Conservation (phyloP, 2,113 vertebrate genomes). For the Perca fluviatilis region DNA sequence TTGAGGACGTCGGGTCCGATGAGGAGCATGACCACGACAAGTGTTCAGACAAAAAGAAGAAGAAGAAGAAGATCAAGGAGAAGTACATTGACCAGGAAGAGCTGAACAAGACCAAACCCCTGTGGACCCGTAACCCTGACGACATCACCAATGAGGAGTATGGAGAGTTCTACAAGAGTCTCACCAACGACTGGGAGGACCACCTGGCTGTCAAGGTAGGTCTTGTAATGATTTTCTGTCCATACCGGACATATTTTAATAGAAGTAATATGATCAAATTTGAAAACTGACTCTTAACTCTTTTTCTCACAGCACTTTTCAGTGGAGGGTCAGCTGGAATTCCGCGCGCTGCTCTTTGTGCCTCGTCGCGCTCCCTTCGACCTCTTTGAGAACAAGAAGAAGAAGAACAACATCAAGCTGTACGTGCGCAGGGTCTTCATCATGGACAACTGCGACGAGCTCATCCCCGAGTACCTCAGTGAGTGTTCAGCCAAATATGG, state of each 20-base stretch:
- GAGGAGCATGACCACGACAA: constrained; percentile 84
- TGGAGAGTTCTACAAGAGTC: constrained; percentile 96
- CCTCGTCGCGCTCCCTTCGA: constrained; percentile 94
- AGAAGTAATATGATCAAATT: neutral
- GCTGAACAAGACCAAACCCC: constrained; percentile 88
- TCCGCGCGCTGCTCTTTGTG: constrained; percentile 94
- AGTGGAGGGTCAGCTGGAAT: constrained; percentile 97
- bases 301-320: constrained; percentile 91
- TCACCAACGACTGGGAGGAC: constrained; percentile 91
- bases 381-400: constrained; percentile 96
- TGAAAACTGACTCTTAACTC: neutral
- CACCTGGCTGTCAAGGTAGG: constrained; percentile 87
- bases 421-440: constrained; percentile 98
- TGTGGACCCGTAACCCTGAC: constrained; percentile 97
- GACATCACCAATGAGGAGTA: constrained; percentile 97
- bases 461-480: constrained; percentile 98
- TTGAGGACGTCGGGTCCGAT: constrained; percentile 87
- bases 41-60: constrained; percentile 83
- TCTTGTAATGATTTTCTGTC: neutral
- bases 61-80: constrained; percentile 89
- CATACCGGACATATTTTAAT: neutral
- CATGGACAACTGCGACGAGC: constrained; percentile 98
- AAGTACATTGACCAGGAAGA: constrained; percentile 89
- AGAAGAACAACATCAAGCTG: constrained; percentile 96
- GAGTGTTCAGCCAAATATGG: constrained; percentile 73